Evolutionary conservation across 2,113 vertebrate genomes (phyloP).

Genomic region (Natator depressus): DNA sequence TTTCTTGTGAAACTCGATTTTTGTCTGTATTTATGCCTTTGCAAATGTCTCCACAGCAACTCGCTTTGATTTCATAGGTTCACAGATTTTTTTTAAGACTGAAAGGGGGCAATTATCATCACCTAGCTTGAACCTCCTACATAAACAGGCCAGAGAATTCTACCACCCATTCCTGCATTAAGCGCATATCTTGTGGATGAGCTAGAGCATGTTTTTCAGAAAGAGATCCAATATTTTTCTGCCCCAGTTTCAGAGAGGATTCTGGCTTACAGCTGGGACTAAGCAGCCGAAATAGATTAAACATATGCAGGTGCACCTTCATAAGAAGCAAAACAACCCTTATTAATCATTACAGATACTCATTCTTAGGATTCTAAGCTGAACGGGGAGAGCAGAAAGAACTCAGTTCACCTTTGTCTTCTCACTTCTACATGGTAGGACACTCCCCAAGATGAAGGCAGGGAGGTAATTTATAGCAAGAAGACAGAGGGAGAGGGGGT

Average conservation of each 20-base stretch:
- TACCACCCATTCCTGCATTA: neutral
- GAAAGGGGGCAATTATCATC: neutral
- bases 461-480: neutral
- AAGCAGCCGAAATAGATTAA: neutral
- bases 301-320: neutral
- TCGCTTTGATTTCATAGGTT: neutral
- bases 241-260: neutral
- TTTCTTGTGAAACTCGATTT: neutral
- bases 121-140: accelerated
- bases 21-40: neutral
- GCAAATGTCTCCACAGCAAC: neutral
- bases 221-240: neutral
- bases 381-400: neutral
- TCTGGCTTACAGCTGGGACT: neutral
- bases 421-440: neutral
- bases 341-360: neutral
- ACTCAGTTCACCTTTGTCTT: neutral
- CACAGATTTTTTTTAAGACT: neutral
- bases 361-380: neutral
- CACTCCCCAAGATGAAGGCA: neutral
- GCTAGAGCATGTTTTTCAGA: neutral
- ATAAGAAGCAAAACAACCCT: neutral
- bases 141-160: neutral
- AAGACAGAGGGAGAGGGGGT: neutral
- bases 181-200: neutral